phyloP scores from a whole-genome alignment of 2,888 invertebrate species.

The Catocala sponsa region DNA sequence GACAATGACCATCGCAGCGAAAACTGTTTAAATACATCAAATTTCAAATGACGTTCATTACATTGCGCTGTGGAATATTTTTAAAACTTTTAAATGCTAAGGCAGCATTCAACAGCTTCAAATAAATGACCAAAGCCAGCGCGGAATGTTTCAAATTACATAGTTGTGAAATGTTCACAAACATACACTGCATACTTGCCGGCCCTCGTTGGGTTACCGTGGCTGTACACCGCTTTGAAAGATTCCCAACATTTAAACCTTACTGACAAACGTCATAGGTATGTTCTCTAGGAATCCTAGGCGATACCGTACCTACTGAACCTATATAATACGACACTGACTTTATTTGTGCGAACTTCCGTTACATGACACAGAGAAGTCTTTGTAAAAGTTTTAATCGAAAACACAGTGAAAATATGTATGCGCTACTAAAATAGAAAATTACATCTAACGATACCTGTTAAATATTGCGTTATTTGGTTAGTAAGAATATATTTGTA shows the following conservation, averaged over 20 bases:
- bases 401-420: neutral
- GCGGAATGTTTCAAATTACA: slow-evolving; percentile 57
- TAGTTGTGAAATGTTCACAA: slow-evolving; percentile 61
- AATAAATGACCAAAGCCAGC: slow-evolving; percentile 51
- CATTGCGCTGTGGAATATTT: slow-evolving; percentile 8
- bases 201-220: slow-evolving; percentile 38
- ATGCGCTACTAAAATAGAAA: no score
- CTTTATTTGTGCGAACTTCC: slow-evolving; percentile 28
- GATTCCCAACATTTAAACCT: slow-evolving; percentile 65
- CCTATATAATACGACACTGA: slow-evolving; percentile 34
- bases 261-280: slow-evolving; percentile 42
- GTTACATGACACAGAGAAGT: slow-evolving; percentile 11
- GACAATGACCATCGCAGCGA: neutral
- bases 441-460: no score
- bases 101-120: slow-evolving; percentile 31
- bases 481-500: no score
- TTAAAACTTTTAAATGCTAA: slow-evolving; percentile 16
- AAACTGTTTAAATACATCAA: neutral
- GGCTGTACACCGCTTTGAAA: slow-evolving; percentile 58
- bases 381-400: neutral
- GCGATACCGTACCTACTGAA: slow-evolving; percentile 27
- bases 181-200: slow-evolving; percentile 55
- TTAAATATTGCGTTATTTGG: no score
- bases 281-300: slow-evolving; percentile 40
- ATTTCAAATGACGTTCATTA: neutral